Evolutionary conservation across 1,140 invertebrate species (phyloP).

Genomic region (Penaeus japonicus): DNA sequence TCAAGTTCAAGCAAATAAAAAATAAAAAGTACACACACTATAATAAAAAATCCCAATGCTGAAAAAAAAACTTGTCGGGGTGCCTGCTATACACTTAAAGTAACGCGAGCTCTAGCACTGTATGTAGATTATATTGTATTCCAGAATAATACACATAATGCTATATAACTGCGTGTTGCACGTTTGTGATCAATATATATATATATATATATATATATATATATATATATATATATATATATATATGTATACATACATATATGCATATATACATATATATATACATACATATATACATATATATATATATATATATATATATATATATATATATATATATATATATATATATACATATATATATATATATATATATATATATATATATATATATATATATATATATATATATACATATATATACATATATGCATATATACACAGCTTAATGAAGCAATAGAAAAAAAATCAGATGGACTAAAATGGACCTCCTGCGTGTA

Average conservation of each 20-base stretch:
- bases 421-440: background rate
- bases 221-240: background rate
- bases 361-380: conserved; percentile 19
- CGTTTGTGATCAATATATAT: no score
- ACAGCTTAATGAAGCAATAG: background rate
- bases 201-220: conserved; percentile 27
- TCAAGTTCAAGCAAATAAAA: no score
- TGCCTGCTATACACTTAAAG: no score
- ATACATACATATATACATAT: background rate
- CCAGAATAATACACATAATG: no score
- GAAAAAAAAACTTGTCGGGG: no score
- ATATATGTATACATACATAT: background rate
- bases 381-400: conserved; percentile 25
- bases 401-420: conserved; percentile 25
- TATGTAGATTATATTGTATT: no score
- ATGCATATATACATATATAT: background rate
- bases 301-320: conserved; percentile 19
- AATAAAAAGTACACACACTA: no score
- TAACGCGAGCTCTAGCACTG: no score
- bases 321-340: conserved; percentile 22
- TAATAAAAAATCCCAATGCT: no score
- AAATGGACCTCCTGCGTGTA: background rate
- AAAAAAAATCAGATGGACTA: background rate
- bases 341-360: conserved; percentile 16
- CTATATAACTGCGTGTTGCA: no score